Percentiles rank a stretch among this genome's conserved stretches.
These are phyloP conservation scores for Syngnathoides biaculeatus DNA, from an alignment of 2,113 vertebrate genomes.

Conservation along the genomic window DNA sequence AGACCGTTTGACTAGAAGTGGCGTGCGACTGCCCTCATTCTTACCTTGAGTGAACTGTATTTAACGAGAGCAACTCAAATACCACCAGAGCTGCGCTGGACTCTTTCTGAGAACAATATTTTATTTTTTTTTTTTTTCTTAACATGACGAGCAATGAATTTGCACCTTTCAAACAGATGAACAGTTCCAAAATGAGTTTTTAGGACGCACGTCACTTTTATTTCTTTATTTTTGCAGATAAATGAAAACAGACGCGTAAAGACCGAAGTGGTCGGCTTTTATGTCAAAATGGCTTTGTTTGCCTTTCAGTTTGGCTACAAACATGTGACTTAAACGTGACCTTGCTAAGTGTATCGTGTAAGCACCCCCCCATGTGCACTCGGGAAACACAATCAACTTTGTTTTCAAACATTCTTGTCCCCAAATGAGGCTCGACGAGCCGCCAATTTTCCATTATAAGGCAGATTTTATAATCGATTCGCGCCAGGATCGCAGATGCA, in stretches of 20 bases:
- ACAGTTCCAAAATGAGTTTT: not conserved
- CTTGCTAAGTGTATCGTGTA: conserved; percentile 31
- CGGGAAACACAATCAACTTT: conserved; percentile 41
- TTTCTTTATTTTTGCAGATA: conserved; percentile 23
- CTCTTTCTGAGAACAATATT: not conserved
- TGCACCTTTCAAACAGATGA: conserved; percentile 4
- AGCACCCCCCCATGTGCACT: conserved; percentile 38
- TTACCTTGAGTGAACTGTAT: not conserved
- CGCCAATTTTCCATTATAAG: conserved; percentile 59
- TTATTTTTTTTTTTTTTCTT: too few species aligned
- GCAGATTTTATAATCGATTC: conserved; percentile 44
- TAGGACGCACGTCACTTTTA: not conserved
- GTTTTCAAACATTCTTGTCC: conserved; percentile 47
- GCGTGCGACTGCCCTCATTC: not conserved
- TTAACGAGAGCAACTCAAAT: not conserved
- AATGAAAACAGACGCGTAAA: conserved; percentile 31
- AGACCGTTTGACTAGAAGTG: not conserved
- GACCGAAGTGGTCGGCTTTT: conserved; percentile 22
- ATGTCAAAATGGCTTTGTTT: conserved; percentile 21
- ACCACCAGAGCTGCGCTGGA: not conserved
- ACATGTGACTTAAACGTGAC: conserved; percentile 40
- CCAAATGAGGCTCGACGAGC: conserved; percentile 36
- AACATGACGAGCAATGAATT: not conserved
- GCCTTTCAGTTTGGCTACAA: conserved; percentile 31
- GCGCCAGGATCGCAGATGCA: conserved; percentile 14